Base-by-base conservation (phyloP, 2,113 vertebrate species). In the Loxodonta africana region DNA sequence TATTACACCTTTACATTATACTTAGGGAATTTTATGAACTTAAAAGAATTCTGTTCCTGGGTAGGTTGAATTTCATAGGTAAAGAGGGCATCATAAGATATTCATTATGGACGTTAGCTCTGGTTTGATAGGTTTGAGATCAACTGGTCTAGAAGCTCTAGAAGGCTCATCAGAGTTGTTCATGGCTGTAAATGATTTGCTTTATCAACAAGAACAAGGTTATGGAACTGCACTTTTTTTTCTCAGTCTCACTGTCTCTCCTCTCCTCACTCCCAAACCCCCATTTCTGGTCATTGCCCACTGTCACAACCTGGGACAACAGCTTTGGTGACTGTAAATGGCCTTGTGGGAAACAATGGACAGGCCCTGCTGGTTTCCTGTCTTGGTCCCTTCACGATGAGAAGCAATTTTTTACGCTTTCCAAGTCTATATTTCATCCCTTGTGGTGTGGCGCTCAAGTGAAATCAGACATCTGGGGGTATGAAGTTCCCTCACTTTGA, bases 401-500 rank as follows among this genome's bases (percentile, higher is more conserved):
- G 90, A 67, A 96, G 57, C 57, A 48, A 41, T 92, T 86, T 94
- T 57, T 57, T 73, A 80, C 0, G 9, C 57, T 77, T 83, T 89
- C 84, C 86, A 91, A 26, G 28, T 93, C 74, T 83, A 0, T 73
- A 41, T 82, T 51, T 82, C 88, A 91, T 18, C 51, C 17, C 26
- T 71, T 73, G 73, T 48, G 20, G 12, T 25, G 5, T 25, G n/a
- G 85, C 60, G 53, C 78, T 82, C 46, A 17, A 30, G 91, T 86
- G 76, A 82, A 90, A 53, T 9, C n/a, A 91, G 81, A 86, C 93
- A 96, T 69, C 83, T 96, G 37, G 83, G 82, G 92, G 71, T 74
- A 2, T 80, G 60, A 21, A 83, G 7, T 87, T 96, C 91, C 96
- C 93, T 92, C 67, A 78, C 73, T 97, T 83, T 71, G 96, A 97